Percentiles rank a stretch among this genome's conserved stretches.
Conservation (phyloP, 2,888 invertebrate genomes). For the Trissoscelio sp. region DNA sequence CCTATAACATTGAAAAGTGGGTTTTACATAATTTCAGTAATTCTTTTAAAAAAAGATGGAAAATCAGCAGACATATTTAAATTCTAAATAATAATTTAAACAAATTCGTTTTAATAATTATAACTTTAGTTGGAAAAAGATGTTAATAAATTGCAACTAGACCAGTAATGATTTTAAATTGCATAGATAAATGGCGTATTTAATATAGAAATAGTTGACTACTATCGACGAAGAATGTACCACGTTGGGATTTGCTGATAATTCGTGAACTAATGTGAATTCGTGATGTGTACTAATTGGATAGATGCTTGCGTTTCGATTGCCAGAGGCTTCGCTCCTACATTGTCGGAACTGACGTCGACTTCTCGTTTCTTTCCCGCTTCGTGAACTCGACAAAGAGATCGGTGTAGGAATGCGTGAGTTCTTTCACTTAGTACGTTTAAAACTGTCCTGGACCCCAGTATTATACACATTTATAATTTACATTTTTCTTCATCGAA, state of each 20-base stretch:
- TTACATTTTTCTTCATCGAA: no score
- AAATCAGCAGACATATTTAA: no score
- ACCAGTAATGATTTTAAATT: constrained; percentile 19
- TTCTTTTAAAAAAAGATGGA: no score
- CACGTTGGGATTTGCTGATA: constrained; percentile 46
- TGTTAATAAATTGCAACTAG: constrained; percentile 16
- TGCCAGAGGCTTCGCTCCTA: constrained; percentile 32
- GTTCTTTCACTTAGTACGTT: constrained; percentile 29
- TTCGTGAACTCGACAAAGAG: constrained; percentile 26
- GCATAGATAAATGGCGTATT: constrained; percentile 38
- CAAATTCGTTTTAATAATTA: no score
- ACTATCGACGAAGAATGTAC: constrained; percentile 52
- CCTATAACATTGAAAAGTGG: no score
- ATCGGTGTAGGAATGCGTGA: constrained; percentile 31
- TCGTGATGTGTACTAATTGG: constrained; percentile 62
- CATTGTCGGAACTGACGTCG: constrained; percentile 40
- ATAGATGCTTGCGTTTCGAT: constrained; percentile 59
- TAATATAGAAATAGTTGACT: constrained; percentile 38
- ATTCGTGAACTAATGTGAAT: constrained; percentile 55
- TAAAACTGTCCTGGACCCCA: constrained; percentile 17
- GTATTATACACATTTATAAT: no score
- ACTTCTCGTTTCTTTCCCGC: constrained; percentile 34
- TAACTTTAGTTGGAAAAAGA: neutral
- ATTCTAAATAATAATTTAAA: no score
- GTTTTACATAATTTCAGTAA: no score